Percentiles rank a stretch among this genome's conserved stretches.
Evolutionary conservation across 1,140 invertebrate genomes (phyloP).

Genomic region (Ylistrum balloti): DNA sequence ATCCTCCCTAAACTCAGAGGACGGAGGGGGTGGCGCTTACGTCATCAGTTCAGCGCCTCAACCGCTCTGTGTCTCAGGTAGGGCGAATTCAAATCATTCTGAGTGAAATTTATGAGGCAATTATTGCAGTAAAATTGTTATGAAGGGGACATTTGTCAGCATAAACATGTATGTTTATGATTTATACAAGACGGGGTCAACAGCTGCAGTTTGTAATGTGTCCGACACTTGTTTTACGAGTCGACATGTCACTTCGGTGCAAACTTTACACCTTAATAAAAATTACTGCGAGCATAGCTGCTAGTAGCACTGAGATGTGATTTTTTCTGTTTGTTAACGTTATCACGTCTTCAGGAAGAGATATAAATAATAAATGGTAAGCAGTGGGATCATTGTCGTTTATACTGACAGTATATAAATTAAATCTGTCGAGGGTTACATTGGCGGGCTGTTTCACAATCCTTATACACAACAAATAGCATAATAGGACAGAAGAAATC

Average conservation of each 20-base stretch:
- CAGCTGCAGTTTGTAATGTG: slow-evolving; percentile 32
- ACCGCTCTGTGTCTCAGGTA: not conserved
- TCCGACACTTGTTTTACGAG: not conserved
- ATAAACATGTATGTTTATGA: slow-evolving; percentile 36
- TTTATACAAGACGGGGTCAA: slow-evolving; percentile 14
- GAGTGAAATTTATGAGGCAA: slow-evolving; percentile 10
- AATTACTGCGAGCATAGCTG: not conserved
- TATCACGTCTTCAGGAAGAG: not conserved
- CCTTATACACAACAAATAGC: not conserved
- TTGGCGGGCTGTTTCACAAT: not conserved
- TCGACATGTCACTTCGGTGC: not conserved
- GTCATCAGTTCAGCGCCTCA: not conserved
- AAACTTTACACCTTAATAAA: slow-evolving; percentile 34
- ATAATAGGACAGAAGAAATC: not conserved
- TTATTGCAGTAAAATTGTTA: slow-evolving; percentile 36
- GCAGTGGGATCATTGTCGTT: not conserved
- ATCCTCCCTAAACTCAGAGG: not conserved
- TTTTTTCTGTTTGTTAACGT: not conserved
- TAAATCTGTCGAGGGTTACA: not conserved
- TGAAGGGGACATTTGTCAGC: slow-evolving; percentile 37
- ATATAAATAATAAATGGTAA: not conserved
- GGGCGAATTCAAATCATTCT: not conserved
- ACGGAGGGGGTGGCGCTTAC: not conserved
- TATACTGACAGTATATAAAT: not conserved
- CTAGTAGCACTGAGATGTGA: not conserved